Percentiles rank a stretch among this genome's conserved stretches.
Evolutionary conservation across 2,113 vertebrate species (phyloP).

Genomic region (Daphoenositta chrysoptera): DNA sequence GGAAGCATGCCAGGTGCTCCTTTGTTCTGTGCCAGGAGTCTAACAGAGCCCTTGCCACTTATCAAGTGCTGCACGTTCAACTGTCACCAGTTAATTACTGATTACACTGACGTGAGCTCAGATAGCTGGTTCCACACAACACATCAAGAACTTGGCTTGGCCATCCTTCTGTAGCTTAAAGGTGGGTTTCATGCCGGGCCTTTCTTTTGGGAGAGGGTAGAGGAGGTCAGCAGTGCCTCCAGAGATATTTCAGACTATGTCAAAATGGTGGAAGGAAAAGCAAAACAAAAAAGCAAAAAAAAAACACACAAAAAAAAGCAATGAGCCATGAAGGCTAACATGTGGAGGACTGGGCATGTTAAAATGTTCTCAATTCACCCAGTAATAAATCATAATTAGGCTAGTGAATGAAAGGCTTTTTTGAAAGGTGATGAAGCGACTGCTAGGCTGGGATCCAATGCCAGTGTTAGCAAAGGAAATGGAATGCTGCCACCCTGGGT

Average conservation of each 20-base stretch:
- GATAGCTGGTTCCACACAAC: background rate
- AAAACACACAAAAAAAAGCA: background rate
- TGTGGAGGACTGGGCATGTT: background rate
- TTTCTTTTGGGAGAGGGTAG: background rate
- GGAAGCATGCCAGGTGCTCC: background rate
- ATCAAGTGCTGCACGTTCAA: background rate
- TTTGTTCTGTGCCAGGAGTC: background rate
- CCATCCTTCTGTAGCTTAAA: background rate
- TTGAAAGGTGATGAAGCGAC: background rate
- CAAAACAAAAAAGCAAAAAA: background rate
- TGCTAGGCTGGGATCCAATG: background rate
- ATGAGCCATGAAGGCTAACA: background rate
- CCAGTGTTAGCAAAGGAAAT: background rate
- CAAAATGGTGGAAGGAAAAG: background rate
- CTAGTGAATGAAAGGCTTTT: background rate
- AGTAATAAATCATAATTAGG: background rate
- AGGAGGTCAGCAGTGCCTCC: background rate
- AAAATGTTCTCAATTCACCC: background rate
- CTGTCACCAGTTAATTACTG: background rate
- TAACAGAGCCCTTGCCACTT: background rate
- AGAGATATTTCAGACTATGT: background rate
- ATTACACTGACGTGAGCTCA: background rate
- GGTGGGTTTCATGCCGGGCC: background rate
- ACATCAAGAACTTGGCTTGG: rapidly evolving
- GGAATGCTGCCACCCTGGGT: background rate